Conservation (phyloP, 53 echinoderm and acorn worm genomes). For the Apostichopus leukothele region DNA sequence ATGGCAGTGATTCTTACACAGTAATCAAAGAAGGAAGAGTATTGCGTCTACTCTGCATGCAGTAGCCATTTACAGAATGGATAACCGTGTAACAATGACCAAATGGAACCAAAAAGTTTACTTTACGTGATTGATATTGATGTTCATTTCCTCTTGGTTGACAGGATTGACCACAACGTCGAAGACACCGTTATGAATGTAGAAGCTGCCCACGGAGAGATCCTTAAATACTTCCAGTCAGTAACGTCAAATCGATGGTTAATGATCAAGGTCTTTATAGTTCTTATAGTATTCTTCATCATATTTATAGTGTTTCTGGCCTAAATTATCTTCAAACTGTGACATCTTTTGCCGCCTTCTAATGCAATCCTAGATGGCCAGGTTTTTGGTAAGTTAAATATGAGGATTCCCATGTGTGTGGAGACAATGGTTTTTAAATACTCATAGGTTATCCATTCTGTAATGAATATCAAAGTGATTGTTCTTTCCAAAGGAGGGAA, state of each 20-base stretch:
- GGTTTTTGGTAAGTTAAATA: too few species aligned
- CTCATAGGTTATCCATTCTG: too few species aligned
- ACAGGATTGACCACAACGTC: slow-evolving; percentile 90
- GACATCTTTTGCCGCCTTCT: background rate
- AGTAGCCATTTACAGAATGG: too few species aligned
- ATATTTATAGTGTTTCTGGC: slow-evolving; percentile 97
- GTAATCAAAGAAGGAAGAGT: background rate
- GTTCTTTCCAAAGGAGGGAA: too few species aligned
- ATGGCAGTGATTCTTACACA: background rate
- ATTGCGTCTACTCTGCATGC: too few species aligned
- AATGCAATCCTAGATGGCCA: background rate
- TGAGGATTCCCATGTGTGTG: too few species aligned
- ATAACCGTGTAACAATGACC: too few species aligned
- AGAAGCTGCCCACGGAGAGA: slow-evolving; percentile 96
- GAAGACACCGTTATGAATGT: slow-evolving; percentile 93
- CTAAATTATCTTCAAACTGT: slow-evolving; percentile 48
- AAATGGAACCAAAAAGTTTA: too few species aligned
- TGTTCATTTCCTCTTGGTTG: background rate
- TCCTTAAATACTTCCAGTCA: slow-evolving; percentile 98
- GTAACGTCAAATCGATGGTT: slow-evolving; percentile 98
- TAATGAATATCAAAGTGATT: too few species aligned
- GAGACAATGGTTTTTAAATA: too few species aligned
- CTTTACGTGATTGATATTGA: background rate
- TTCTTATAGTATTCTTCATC: slow-evolving; percentile 95
- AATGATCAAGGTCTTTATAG: slow-evolving; percentile 96